phyloP scores from a whole-genome alignment of 1,140 invertebrate species.

The Macrobrachium nipponense region DNA sequence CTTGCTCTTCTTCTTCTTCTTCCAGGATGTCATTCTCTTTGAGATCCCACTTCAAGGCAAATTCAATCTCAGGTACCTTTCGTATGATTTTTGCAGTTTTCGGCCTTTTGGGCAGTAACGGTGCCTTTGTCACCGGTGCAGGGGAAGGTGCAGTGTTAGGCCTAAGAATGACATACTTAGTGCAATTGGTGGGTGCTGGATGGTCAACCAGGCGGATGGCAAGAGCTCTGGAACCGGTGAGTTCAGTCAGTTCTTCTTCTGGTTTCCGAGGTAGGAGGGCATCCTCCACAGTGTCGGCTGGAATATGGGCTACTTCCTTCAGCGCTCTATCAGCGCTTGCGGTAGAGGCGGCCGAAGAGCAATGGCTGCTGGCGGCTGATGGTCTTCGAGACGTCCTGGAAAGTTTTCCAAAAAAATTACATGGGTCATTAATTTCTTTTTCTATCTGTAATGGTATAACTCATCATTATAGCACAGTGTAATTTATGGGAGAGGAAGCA shows the following conservation, averaged over 20 bases:
- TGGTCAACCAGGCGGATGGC: conserved; percentile 61
- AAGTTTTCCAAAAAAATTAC: background rate
- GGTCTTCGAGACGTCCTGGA: conserved; percentile 23
- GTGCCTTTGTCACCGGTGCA: conserved; percentile 50
- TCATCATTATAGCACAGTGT: background rate
- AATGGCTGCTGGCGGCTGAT: conserved; percentile 1
- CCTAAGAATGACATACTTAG: conserved; percentile 57
- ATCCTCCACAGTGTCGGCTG: conserved; percentile 52
- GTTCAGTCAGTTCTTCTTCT: conserved; percentile 46
- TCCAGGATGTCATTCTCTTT: conserved; percentile 50
- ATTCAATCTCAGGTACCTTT: conserved; percentile 63
- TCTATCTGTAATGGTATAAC: background rate
- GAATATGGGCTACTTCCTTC: conserved; percentile 39
- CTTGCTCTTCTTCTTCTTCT: conserved; percentile 31
- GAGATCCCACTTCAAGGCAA: conserved; percentile 61
- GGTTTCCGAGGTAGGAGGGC: conserved; percentile 51
- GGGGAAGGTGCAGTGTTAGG: conserved; percentile 58
- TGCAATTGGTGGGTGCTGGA: conserved; percentile 62
- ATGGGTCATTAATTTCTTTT: background rate
- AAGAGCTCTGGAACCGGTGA: conserved; percentile 49
- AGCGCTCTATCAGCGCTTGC: background rate
- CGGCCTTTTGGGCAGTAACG: conserved; percentile 53
- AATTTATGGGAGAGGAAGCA: too few relatives aligned
- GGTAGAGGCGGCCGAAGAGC: background rate
- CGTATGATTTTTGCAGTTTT: conserved; percentile 55